Base-by-base conservation (phyloP, 1,140 invertebrate species). In the Galleria mellonella region DNA sequence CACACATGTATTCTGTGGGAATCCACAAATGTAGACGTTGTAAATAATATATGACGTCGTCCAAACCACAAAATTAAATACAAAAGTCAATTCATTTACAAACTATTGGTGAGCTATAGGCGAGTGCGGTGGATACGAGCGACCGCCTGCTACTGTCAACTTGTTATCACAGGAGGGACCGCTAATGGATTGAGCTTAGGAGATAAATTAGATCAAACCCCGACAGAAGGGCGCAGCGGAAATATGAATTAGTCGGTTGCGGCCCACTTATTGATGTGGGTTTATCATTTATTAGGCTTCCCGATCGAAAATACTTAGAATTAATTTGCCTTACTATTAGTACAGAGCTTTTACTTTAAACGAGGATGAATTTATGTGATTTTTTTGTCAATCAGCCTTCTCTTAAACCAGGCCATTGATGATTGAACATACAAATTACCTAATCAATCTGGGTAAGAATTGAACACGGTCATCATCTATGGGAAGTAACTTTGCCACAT, bases 161-260 rank as follows among this genome's bases (percentile, higher is more conserved):
- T 60, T 46, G 58, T 50, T 17, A 79, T 78, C 75, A 68, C 52
- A 58, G 38, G 59, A 66, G 71, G 72, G 69, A 55, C 62, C 62
- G 50, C 51, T 83, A 79, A 83, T 77, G 72, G 77, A 72, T 70
- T 60, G 56, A 68, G 71, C 62, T 68, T 69, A 68, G 62, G 44
- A 72, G 69, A 79, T 76, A 81, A 81, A 77, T 83, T 81, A 64
- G 72, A 77, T 79, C 62, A 67, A 57, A 65, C 62, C 62, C 53
- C 60, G 57, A 59, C 62, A 64, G 57, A 72, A 81, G 67, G 70
- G 74, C 67, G 62, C 62, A 67, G 49, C 58, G 76, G 76, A 77
- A 79, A 62, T 69, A 64, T 67, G 65, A 68, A 69, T 70, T 72
- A 70, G 57, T 50, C 40, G 53, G 44, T 43, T 42, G 52, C 52